These are phyloP conservation scores for Nephrotoma appendiculata DNA, from an alignment of 2,888 invertebrate species.

Conservation along the genomic window DNA sequence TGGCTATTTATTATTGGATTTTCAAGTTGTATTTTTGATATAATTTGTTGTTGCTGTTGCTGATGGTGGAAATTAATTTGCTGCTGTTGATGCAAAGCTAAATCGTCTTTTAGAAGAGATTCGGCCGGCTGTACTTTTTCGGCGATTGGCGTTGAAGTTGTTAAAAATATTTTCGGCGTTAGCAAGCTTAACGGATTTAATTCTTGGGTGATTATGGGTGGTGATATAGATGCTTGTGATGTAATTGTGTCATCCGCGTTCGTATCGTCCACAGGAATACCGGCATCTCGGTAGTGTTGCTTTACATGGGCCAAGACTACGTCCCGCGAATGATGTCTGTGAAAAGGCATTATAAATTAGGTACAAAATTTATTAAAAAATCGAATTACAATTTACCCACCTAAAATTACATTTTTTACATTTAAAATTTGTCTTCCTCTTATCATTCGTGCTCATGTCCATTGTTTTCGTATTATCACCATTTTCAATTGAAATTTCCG, in stretches of 20 bases:
- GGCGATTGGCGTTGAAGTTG: conserved; percentile 13
- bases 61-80: neutral
- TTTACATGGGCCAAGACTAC: conserved; percentile 51
- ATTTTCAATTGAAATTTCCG: neutral
- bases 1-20: neutral
- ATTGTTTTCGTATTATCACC: neutral
- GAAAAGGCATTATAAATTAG: conserved; percentile 3
- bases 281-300: conserved; percentile 38
- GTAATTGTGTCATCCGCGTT: neutral
- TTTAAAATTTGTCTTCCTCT: conserved; percentile 63
- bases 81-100: neutral
- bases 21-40: neutral
- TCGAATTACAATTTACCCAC: conserved; percentile 35
- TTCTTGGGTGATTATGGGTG: neutral
- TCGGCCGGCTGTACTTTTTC: neutral
- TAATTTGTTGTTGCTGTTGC: neutral
- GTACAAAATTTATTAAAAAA: neutral
- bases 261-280: conserved; percentile 6
- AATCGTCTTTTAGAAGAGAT: neutral
- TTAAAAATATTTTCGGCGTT: neutral
- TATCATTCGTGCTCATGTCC: neutral
- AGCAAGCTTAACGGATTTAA: neutral
- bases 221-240: neutral
- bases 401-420: conserved; percentile 83
- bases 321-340: conserved; percentile 47